Conservation (phyloP, 2,888 invertebrate species). For the Ferrisia virgata region DNA sequence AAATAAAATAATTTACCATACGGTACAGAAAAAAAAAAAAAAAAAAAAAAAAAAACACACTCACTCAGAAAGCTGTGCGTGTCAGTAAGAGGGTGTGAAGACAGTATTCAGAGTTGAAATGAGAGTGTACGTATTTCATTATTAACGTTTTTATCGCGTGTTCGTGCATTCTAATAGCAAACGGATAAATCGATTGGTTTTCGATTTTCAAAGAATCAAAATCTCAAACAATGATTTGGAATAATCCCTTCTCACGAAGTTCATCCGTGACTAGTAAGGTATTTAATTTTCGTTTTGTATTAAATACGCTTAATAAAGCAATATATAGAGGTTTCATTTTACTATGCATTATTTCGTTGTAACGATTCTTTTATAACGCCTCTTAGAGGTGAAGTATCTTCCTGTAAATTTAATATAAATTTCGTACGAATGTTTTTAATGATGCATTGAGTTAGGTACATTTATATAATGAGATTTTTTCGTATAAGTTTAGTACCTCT, state of each 20-base stretch:
- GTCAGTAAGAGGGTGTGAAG: not conserved
- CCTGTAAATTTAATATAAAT: no score
- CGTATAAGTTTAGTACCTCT: no score
- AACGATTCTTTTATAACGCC: not conserved
- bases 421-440: no score
- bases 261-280: not conserved
- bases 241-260: not conserved
- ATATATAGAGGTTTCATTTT: not conserved
- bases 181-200: conserved; percentile 6
- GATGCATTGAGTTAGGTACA: not conserved
- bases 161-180: conserved; percentile 14
- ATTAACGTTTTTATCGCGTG: not conserved
- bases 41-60: not conserved
- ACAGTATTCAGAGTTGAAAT: not conserved
- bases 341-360: not conserved
- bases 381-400: not conserved
- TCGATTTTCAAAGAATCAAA: conserved; percentile 1
- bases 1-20: no score
- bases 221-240: conserved; percentile 3
- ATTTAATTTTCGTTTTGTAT: not conserved
- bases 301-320: not conserved
- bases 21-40: no score
- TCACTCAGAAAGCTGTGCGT: not conserved
- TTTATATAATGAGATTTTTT: not conserved
- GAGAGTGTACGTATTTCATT: not conserved